Evolutionary conservation across 2,888 invertebrate species (phyloP), one percentile per base, ranked within the genome.

Genomic region (Sepiola atlantica): DNA sequence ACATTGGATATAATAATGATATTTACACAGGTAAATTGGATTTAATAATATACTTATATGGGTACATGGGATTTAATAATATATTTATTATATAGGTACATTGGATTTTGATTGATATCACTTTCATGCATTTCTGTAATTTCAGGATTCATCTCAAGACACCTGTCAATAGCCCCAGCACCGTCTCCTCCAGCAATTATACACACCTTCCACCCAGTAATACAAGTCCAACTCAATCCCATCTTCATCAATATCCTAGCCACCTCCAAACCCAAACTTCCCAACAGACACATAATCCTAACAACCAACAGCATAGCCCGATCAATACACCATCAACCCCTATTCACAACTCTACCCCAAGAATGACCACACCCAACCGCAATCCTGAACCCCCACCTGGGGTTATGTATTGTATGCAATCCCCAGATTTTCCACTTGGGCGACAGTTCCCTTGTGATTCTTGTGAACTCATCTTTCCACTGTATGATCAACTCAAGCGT

Each of bases 361-460:
- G 77, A 2, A n/a, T 77, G 77, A n/a, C 77, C n/a, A 77, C 77
- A n/a, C 77, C 77, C 4, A 77, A 77, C 18, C 77, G 77, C n/a
- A 77, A 77, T 18, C 77, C 77, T 77, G 77, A 77, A 77, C 92
- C 45, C 54, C 54, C 55, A 28, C 92, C 92, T 28, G 92, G 92
- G 28, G 92, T 92, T 16, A 92, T 92, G 92, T 92, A 55, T 32
- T 92, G 92, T 28, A 92, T 92, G 92, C 54, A 54, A 45, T 92
- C 92, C 6, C 92, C 92, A 28, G 54, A 92, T 28, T 92, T 92
- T 55, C 92, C 92, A 4, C 92, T 92, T 16, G 92, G 92, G 14
- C 45, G 92, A 28, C 92, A 92, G 45, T 92, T 92, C 55, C 92
- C 92, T 28, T 92, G 92, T 92, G 92, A 92, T 45, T 45, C 92